Evolutionary conservation across 1,140 invertebrate species (phyloP).

Genomic region (Cylas formicarius): DNA sequence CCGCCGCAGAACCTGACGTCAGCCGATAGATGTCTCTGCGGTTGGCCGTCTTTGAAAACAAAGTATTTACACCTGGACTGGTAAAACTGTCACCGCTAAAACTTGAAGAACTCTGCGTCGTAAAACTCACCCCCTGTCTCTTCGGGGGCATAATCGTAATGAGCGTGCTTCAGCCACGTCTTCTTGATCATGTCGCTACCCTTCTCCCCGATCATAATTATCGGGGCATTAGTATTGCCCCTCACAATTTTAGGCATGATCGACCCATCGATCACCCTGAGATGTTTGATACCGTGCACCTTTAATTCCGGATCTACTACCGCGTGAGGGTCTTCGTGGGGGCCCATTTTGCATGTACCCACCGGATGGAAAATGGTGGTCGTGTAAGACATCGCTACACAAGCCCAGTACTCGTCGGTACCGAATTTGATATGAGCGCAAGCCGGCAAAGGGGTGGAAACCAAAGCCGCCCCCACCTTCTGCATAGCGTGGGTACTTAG

Average conservation of each 20-base stretch:
- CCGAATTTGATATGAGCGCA: conserved; percentile 40
- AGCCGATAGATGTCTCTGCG: too few relatives aligned
- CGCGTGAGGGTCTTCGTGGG: conserved; percentile 33
- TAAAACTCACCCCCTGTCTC: too few relatives aligned
- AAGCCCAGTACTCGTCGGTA: conserved; percentile 49
- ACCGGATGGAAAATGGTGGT: conserved; percentile 46
- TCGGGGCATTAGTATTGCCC: conserved; percentile 59
- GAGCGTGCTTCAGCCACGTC: conserved; percentile 26
- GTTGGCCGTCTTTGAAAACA: too few relatives aligned
- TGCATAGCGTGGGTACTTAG: conserved; percentile 45
- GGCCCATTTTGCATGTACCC: conserved; percentile 58
- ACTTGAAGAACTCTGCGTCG: too few relatives aligned
- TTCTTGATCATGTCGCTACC: conserved; percentile 57
- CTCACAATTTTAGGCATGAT: conserved; percentile 49
- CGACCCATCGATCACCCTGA: conserved; percentile 42
- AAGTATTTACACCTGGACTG: too few relatives aligned
- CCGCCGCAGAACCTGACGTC: too few relatives aligned
- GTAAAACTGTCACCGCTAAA: too few relatives aligned
- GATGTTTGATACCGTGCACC: conserved; percentile 37
- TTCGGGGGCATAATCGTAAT: too few relatives aligned
- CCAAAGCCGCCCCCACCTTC: conserved; percentile 37
- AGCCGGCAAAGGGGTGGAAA: conserved; percentile 39
- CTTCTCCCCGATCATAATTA: conserved; percentile 65
- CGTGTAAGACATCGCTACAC: conserved; percentile 41
- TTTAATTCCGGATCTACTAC: conserved; percentile 40